These are phyloP conservation scores for Myotis lucifugus DNA, from an alignment of 2,113 vertebrate genomes.

Conservation along the genomic window DNA sequence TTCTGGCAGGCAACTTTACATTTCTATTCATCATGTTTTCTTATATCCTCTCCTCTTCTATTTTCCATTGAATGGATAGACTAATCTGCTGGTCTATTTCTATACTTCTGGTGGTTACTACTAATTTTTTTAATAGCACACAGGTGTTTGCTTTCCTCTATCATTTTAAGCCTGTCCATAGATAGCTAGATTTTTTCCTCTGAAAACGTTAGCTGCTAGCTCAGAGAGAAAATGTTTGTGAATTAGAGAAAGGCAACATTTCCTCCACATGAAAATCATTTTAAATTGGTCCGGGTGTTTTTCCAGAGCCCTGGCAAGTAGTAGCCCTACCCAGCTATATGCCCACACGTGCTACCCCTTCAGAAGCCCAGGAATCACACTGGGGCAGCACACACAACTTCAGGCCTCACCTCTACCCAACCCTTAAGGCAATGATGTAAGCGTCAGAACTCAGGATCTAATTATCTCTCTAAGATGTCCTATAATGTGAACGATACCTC, in stretches of 20 bases:
- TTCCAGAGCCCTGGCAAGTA: not conserved
- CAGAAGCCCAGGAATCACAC: not conserved
- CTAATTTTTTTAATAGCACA: not conserved
- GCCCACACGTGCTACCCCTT: too few species aligned
- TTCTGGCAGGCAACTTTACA: not conserved
- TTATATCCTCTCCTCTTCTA: not conserved
- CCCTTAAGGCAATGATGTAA: not conserved
- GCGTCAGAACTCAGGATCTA: not conserved
- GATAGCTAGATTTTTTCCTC: not conserved
- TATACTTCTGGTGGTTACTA: not conserved
- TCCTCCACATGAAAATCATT: not conserved
- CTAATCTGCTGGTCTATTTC: not conserved
- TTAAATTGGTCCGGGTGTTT: not conserved
- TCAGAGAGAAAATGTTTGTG: not conserved
- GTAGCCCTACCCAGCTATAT: fast-evolving
- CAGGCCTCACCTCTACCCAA: not conserved
- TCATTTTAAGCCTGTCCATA: not conserved
- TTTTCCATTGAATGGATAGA: not conserved
- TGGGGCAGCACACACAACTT: not conserved
- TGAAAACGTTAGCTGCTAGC: not conserved
- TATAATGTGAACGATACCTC: not conserved
- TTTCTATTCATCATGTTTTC: not conserved
- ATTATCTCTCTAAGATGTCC: not conserved
- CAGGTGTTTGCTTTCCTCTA: not conserved
- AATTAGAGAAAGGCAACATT: not conserved